These are phyloP conservation scores for Oenanthe melanoleuca DNA, from an alignment of 2,113 vertebrate genomes.

Conservation along the genomic window DNA sequence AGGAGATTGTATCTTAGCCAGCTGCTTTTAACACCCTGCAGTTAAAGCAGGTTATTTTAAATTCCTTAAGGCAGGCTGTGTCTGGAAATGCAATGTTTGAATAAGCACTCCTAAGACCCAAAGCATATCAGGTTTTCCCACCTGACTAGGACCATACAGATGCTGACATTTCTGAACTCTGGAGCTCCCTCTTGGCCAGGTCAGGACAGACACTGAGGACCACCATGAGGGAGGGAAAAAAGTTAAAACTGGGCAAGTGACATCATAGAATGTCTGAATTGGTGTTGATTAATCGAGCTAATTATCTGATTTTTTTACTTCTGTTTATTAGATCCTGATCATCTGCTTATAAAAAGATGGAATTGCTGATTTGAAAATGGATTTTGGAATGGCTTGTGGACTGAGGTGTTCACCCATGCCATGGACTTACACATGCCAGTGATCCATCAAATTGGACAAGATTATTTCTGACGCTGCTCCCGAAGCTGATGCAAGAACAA, in stretches of 20 bases:
- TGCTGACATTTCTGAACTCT: background rate
- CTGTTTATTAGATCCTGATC: background rate
- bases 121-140: background rate
- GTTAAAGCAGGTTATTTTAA: background rate
- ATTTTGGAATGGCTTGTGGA: background rate
- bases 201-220: background rate
- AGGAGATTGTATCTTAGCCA: background rate
- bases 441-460: background rate
- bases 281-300: background rate
- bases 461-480: background rate
- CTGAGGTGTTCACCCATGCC: background rate
- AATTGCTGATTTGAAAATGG: background rate
- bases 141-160: background rate
- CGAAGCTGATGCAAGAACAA: background rate
- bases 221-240: fast-evolving
- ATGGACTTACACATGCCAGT: background rate
- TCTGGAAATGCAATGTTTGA: background rate
- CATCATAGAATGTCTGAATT: background rate
- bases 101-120: background rate
- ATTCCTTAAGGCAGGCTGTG: background rate
- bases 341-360: background rate
- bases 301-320: background rate
- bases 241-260: background rate
- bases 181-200: background rate
- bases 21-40: background rate